A percentile compares a stretch with the other conserved stretches of the same genome.
These are phyloP conservation scores for Rhinolophus sinicus DNA, from an alignment of 2,113 vertebrate genomes.

Conservation along the genomic window DNA sequence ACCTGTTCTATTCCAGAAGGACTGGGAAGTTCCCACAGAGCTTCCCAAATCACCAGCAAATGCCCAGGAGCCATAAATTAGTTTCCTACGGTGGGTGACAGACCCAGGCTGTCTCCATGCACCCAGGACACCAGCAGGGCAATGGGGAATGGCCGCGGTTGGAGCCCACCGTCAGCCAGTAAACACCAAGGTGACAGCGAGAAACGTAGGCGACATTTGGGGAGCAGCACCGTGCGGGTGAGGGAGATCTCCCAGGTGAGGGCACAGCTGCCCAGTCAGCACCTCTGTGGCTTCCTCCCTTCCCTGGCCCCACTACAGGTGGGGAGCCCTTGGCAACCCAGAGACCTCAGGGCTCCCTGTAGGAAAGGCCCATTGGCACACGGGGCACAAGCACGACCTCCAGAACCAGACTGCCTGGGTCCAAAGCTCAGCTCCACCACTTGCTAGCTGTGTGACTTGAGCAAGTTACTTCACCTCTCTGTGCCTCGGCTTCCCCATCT, in stretches of 20 bases:
- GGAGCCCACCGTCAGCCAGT: fast-evolving
- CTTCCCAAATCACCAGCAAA: background rate
- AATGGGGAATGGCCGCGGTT: fast-evolving
- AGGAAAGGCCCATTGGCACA: fast-evolving
- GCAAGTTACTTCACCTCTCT: background rate
- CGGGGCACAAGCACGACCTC: fast-evolving
- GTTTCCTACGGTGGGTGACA: fast-evolving
- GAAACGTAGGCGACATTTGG: fast-evolving
- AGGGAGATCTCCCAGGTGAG: fast-evolving
- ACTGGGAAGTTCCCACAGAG: background rate
- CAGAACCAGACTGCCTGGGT: background rate
- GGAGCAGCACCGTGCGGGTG: background rate
- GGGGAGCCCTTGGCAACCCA: fast-evolving
- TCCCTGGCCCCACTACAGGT: fast-evolving
- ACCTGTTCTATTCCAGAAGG: too few species aligned
- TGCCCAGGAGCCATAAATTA: background rate
- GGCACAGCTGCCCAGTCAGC: background rate
- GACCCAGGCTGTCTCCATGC: background rate
- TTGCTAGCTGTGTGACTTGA: background rate
- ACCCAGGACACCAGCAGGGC: background rate
- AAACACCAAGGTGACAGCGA: fast-evolving
- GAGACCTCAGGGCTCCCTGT: fast-evolving
- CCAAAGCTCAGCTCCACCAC: background rate
- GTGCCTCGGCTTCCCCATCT: background rate
- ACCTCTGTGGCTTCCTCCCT: too few species aligned